Percentiles rank a stretch among this genome's conserved stretches.
These are phyloP conservation scores for Drosophila subobscura DNA, from an alignment of 1,140 invertebrate species.

Conservation along the genomic window DNA sequence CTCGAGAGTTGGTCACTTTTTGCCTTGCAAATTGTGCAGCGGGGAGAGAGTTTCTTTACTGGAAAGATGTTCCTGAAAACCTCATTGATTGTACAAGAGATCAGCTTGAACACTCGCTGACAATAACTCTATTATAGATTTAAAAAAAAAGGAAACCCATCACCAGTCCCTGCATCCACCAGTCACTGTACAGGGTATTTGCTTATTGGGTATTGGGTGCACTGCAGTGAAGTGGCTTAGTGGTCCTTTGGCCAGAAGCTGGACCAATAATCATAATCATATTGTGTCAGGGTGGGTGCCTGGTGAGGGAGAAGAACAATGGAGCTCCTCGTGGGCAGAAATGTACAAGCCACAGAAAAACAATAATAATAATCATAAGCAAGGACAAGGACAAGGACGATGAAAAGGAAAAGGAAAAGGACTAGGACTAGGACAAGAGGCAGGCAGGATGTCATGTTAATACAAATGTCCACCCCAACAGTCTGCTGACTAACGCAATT, in stretches of 20 bases:
- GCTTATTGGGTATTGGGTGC: not conserved
- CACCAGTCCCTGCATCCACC: too few relatives aligned
- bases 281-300: slow-evolving; percentile 56
- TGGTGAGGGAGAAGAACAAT: slow-evolving; percentile 50
- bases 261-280: slow-evolving; percentile 78
- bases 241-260: slow-evolving; percentile 41
- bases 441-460: slow-evolving; percentile 74
- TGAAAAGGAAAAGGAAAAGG: not conserved
- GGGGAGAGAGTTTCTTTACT: too few relatives aligned
- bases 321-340: slow-evolving; percentile 14
- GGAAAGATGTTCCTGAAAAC: too few relatives aligned
- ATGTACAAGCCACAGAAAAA: slow-evolving; percentile 63
- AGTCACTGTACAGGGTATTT: not conserved
- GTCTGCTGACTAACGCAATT: slow-evolving; percentile 79
- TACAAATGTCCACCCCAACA: slow-evolving; percentile 65
- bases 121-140: too few relatives aligned
- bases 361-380: slow-evolving; percentile 77
- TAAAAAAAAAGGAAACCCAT: too few relatives aligned
- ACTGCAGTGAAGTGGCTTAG: slow-evolving; percentile 62
- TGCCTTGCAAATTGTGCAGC: too few relatives aligned
- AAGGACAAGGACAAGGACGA: slow-evolving; percentile 22
- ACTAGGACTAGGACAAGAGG: slow-evolving; percentile 11
- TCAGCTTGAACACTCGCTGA: too few relatives aligned
- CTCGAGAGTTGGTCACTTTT: too few relatives aligned
- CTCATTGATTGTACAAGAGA: too few relatives aligned